Base-by-base conservation (phyloP, 2,797 vertebrate species). In the Anguilla pacifica region DNA sequence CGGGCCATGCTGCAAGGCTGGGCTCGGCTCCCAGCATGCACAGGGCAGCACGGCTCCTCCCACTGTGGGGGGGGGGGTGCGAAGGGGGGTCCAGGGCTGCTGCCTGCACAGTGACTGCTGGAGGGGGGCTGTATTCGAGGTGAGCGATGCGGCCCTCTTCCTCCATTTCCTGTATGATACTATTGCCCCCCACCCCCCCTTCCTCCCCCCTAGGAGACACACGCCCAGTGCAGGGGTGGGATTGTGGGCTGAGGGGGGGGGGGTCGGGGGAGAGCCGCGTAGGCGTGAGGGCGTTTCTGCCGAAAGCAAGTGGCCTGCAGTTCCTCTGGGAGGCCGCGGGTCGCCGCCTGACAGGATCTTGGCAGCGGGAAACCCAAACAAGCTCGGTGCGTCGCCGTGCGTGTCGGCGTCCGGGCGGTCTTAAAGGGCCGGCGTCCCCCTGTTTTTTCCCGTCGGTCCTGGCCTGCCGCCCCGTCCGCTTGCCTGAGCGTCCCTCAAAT, bases 281-380 rank as follows among this genome's bases (percentile, higher is more conserved):
- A 49, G 83, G 70, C 61, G 31, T 43, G 91, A 94, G 94, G 94
- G 95, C 87, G 94, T 94, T 93, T 92, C 91, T 90, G 92, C 93
- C 89, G 92, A 74, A 86, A 90, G 92, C 43, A 92, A 94, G 93
- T 89, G 92, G 93, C 93, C 94, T 95, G 95, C 93, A 94, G 94
- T 95, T 96, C 94, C 94, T 96, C 95, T 94, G 93, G 72, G 35
- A 49, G 87, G 87, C 86, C 74, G 67, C 89, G 92, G 94, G 94
- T 94, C 93, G 90, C 93, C 93, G 94, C 92, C 93, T 96, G 95
- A 96, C 94, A 95, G 95, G 94, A 95, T 95, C 95, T 96, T 96
- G 96, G 96, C 96, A 96, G 93, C 87, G 2, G 92, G 92, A 81
- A 81, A 46, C 43, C 77, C 6, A 81, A 81, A 81, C 77, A 46